Conservation (phyloP, 2,113 vertebrate species). For the Camelus dromedarius region DNA sequence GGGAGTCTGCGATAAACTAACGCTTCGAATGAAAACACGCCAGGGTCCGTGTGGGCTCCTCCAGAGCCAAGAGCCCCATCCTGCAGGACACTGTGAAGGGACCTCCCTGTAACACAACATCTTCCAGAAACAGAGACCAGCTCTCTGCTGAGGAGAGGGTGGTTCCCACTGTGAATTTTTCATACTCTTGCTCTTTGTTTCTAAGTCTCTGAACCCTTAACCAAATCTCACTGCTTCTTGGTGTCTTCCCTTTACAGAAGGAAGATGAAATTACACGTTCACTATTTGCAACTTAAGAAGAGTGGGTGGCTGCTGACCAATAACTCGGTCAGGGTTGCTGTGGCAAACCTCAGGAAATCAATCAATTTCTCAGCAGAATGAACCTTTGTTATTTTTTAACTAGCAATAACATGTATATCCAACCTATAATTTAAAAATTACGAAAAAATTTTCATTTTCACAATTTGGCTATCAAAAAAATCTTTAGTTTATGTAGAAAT, state of each 20-base stretch:
- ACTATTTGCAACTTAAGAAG: background rate
- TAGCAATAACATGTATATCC: background rate
- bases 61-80: background rate
- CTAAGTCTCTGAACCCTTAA: background rate
- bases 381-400: background rate
- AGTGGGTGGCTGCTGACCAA: background rate
- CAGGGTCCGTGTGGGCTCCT: background rate
- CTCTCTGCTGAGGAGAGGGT: background rate
- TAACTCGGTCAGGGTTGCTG: background rate
- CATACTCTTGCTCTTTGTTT: background rate
- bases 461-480: background rate
- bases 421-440: background rate
- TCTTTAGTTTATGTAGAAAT: background rate
- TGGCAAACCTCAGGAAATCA: background rate
- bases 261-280: background rate
- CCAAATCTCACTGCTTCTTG: background rate
- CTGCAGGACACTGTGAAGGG: background rate
- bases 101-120: accelerated
- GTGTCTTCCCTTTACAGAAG: background rate
- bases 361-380: background rate
- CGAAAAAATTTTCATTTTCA: background rate
- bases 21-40: background rate
- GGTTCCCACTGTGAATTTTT: background rate
- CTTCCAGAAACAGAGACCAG: background rate
- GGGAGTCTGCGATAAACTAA: accelerated